Evolutionary conservation across 1,140 invertebrate genomes (phyloP).

Genomic region (Chlorops oryzae): DNA sequence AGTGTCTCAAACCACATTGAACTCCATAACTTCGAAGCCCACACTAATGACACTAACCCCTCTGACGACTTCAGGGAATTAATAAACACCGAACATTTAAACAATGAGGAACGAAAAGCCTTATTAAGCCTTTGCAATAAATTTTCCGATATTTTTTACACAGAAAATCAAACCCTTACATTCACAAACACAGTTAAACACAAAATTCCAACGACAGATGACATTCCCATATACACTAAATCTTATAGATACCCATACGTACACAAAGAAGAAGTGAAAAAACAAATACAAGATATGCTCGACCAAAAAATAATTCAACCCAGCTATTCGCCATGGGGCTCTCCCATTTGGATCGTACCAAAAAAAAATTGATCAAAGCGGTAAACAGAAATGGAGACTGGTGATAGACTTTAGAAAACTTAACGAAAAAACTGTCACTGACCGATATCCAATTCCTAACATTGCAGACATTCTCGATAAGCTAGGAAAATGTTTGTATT

Average conservation of each 20-base stretch:
- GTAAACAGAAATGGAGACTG: slow-evolving; percentile 31
- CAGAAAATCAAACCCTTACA: no score
- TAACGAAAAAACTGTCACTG: slow-evolving; percentile 46
- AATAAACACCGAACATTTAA: no score
- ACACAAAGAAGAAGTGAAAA: slow-evolving; percentile 35
- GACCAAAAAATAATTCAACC: slow-evolving; percentile 18
- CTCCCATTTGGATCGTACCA: slow-evolving; percentile 22
- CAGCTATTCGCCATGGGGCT: slow-evolving; percentile 16
- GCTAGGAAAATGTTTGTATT: slow-evolving; percentile 43
- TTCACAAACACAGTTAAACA: no score
- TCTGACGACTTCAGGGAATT: no score
- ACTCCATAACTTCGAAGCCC: no score
- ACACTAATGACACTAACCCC: no score
- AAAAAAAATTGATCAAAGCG: slow-evolving; percentile 31
- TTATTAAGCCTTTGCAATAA: no score
- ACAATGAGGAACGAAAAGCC: no score
- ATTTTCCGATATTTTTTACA: no score
- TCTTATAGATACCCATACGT: slow-evolving; percentile 37
- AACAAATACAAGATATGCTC: slow-evolving; percentile 35
- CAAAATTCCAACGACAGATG: slow-evolving; percentile 23
- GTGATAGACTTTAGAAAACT: slow-evolving; percentile 47
- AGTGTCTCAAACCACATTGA: no score
- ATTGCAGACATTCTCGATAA: slow-evolving; percentile 48
- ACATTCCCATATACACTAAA: slow-evolving; percentile 27
- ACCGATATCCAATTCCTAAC: slow-evolving; percentile 52